Conservation (phyloP, 2,113 vertebrate species). For the Oryzias melastigma region DNA sequence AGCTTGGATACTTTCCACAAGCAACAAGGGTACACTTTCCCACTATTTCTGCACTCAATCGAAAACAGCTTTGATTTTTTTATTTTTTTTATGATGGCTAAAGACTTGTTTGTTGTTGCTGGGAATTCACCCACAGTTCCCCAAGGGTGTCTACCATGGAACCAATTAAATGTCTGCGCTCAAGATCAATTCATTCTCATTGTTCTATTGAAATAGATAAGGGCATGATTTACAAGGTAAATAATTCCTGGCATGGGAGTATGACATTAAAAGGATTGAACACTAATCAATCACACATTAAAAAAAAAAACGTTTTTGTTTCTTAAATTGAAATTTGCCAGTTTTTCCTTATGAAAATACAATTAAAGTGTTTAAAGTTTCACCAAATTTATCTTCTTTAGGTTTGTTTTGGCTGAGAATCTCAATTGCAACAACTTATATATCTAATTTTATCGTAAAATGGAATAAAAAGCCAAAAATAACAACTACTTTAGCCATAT, state of each 20-base stretch:
- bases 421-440: too few relatives aligned
- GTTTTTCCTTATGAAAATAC: too few relatives aligned
- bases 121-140: constrained; percentile 14
- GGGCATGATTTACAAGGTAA: constrained; percentile 21
- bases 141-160: constrained; percentile 6
- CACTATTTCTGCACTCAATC: background rate
- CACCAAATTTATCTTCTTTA: too few relatives aligned
- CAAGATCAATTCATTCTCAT: constrained; percentile 44
- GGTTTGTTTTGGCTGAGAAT: too few relatives aligned
- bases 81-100: constrained; percentile 12
- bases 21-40: background rate
- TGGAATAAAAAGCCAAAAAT: too few relatives aligned
- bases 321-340: background rate
- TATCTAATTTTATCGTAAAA: too few relatives aligned
- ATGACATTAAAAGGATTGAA: constrained; percentile 25
- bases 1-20: background rate
- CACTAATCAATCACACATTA: background rate
- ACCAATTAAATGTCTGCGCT: constrained; percentile 44
- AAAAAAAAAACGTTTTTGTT: background rate
- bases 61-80: constrained; percentile 5
- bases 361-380: too few relatives aligned
- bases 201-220: constrained; percentile 42
- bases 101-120: constrained; percentile 21
- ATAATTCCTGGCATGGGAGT: constrained; percentile 23
- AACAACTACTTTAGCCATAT: too few relatives aligned